Percentiles rank a stretch among this genome's conserved stretches.
These are phyloP conservation scores for Ruditapes philippinarum DNA, from an alignment of 1,140 invertebrate genomes.

Conservation along the genomic window DNA sequence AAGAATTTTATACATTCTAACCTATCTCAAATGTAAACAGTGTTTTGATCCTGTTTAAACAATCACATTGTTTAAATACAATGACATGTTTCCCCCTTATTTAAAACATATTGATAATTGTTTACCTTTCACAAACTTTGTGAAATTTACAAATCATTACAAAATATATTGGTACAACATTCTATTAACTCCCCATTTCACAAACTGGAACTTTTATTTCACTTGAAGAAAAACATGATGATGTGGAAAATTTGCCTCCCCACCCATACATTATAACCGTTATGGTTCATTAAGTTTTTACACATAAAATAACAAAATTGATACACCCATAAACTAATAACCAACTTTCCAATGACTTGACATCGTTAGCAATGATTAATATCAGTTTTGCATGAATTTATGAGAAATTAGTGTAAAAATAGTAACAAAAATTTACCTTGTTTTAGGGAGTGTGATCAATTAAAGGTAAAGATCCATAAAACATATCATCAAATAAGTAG, in stretches of 20 bases:
- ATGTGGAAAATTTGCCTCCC: too few species aligned
- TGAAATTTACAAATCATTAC: too few species aligned
- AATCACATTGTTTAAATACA: constrained; percentile 3
- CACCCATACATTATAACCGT: too few species aligned
- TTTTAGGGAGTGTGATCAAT: background rate
- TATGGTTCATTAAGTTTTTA: too few species aligned
- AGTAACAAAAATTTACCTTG: background rate
- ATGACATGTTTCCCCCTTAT: background rate
- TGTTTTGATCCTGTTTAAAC: background rate
- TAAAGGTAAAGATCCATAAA: background rate
- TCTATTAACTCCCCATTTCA: too few species aligned
- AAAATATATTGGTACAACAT: too few species aligned
- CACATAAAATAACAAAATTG: too few species aligned
- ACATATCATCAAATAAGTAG: background rate
- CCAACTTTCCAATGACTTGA: background rate
- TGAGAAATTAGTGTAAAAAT: constrained; percentile 14
- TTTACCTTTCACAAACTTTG: too few species aligned
- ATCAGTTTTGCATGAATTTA: constrained; percentile 1
- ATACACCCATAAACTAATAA: too few species aligned
- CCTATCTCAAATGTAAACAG: background rate
- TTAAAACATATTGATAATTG: background rate
- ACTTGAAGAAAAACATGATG: too few species aligned
- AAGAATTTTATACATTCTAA: background rate
- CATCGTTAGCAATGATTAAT: background rate
- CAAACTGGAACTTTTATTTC: too few species aligned